Evolutionary conservation across 2,888 invertebrate genomes (phyloP).

Genomic region (Eurois occulta): DNA sequence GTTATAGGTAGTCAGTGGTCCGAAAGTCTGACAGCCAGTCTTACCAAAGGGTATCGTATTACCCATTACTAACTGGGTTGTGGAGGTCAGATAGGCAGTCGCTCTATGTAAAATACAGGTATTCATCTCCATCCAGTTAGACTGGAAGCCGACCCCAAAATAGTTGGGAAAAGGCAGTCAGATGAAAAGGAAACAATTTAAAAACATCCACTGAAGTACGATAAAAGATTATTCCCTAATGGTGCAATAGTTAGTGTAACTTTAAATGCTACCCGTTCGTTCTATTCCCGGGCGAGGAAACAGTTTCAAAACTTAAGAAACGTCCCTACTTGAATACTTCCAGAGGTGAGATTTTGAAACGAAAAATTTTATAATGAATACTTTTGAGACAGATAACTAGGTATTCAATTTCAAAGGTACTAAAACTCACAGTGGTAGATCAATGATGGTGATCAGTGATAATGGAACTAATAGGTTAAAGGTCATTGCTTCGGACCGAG

Average conservation of each 20-base stretch:
- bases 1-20: too few species aligned
- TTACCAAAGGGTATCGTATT: too few species aligned
- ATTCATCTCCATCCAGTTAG: too few species aligned
- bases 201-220: not conserved
- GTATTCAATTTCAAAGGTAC: not conserved
- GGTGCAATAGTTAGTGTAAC: constrained; percentile 10
- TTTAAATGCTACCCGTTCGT: constrained; percentile 20
- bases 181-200: not conserved
- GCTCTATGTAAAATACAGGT: too few species aligned
- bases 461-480: not conserved
- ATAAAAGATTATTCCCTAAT: constrained; percentile 6
- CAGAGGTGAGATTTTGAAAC: not conserved
- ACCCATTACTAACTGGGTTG: too few species aligned
- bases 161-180: too few species aligned
- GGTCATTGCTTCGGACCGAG: too few species aligned
- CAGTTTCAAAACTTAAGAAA: constrained; percentile 18
- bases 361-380: not conserved
- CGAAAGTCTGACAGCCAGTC: too few species aligned
- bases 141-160: too few species aligned
- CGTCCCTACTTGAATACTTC: not conserved
- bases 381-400: not conserved
- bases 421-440: not conserved
- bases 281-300: constrained; percentile 6
- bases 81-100: too few species aligned
- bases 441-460: not conserved